Conservation (phyloP, 2,888 invertebrate genomes). For the Ryuthela nishihirai region DNA sequence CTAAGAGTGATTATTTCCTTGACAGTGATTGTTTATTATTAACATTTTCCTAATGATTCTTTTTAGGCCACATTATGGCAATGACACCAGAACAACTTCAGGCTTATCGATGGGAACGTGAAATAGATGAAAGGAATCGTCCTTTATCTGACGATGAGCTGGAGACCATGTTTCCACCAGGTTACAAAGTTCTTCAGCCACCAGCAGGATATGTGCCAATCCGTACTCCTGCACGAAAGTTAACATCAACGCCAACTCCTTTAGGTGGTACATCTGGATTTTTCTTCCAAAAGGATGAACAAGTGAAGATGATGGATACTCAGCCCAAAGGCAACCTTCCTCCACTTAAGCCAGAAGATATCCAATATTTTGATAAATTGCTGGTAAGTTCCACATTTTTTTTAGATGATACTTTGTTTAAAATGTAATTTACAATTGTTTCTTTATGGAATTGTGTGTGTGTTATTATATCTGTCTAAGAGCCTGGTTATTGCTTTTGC, state of each 20-base stretch:
- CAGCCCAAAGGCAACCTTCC: constrained; percentile 96
- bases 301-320: constrained; percentile 88
- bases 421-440: no score
- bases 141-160: constrained; percentile 96
- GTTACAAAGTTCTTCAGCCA: constrained; percentile 93
- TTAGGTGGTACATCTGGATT: constrained; percentile 67
- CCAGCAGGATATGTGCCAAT: constrained; percentile 95
- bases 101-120: constrained; percentile 96
- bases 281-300: constrained; percentile 84
- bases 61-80: constrained; percentile 74
- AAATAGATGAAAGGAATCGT: constrained; percentile 96
- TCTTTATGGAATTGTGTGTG: not conserved
- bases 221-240: constrained; percentile 93
- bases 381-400: constrained; percentile 57
- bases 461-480: not conserved
- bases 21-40: no score
- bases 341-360: constrained; percentile 99
- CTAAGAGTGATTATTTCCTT: no score
- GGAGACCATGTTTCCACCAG: constrained; percentile 95
- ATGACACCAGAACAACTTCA: constrained; percentile 99
- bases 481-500: no score
- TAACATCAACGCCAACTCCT: constrained; percentile 97
- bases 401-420: no score
- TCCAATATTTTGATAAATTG: constrained; percentile 98
- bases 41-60: constrained; percentile 6